These are phyloP conservation scores for Napeogenes sylphis DNA, from an alignment of 2,888 invertebrate species.

Conservation along the genomic window DNA sequence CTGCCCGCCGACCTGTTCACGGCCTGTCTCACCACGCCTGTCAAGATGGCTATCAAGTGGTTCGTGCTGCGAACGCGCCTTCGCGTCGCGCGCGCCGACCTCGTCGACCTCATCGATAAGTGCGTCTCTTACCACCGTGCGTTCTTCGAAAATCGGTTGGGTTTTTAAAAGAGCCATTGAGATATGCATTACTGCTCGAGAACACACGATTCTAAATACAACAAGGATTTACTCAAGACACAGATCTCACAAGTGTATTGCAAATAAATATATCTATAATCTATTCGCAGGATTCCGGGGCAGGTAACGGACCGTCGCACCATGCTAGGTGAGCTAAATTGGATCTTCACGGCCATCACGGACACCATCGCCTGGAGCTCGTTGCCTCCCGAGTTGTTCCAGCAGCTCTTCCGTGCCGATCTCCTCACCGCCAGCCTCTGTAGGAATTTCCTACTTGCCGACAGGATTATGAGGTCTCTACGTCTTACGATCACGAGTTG, in stretches of 20 bases:
- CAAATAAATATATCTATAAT: too few relatives aligned
- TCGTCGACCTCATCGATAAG: constrained; percentile 94
- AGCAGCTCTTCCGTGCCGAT: constrained; percentile 97
- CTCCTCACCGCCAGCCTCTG: constrained; percentile 98
- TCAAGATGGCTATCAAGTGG: constrained; percentile 97
- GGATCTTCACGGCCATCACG: constrained; percentile 99
- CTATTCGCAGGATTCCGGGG: constrained; percentile 88
- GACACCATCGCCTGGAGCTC: constrained; percentile 99
- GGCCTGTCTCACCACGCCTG: constrained; percentile 98
- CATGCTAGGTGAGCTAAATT: constrained; percentile 98
- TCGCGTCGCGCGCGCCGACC: constrained; percentile 88
- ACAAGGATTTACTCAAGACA: too few relatives aligned
- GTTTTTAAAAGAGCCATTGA: neutral
- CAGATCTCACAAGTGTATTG: too few relatives aligned
- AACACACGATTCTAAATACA: too few relatives aligned
- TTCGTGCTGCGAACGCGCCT: constrained; percentile 90
- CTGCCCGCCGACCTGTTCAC: constrained; percentile 98
- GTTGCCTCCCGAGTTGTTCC: constrained; percentile 95
- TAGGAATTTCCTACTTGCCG: constrained; percentile 97
- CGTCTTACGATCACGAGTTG: neutral
- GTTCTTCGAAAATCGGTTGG: neutral
- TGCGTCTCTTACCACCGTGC: constrained; percentile 55
- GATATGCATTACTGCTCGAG: too few relatives aligned
- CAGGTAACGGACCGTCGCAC: constrained; percentile 95
- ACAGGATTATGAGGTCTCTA: constrained; percentile 88